Conservation (phyloP, 2,113 vertebrate species). For the Proteles cristata region DNA sequence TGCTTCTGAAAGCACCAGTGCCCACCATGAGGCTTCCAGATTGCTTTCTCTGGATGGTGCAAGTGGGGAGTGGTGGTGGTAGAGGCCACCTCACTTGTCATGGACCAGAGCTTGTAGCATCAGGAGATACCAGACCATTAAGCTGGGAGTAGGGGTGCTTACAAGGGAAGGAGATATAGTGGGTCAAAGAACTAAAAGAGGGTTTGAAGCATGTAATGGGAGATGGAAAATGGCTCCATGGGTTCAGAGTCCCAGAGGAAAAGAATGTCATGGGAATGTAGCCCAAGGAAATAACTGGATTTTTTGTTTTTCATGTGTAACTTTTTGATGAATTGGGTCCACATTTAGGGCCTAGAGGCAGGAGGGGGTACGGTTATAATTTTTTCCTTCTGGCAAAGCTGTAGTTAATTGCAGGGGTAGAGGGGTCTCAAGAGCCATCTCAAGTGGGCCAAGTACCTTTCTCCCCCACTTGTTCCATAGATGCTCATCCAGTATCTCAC, state of each 20-base stretch:
- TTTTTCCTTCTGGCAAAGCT: background rate
- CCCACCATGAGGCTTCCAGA: background rate
- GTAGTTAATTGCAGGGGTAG: background rate
- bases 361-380: background rate
- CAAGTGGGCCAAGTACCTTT: background rate
- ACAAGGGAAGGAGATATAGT: background rate
- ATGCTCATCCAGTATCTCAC: background rate
- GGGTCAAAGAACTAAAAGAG: background rate
- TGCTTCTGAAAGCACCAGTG: background rate
- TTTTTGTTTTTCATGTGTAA: background rate
- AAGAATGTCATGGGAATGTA: background rate
- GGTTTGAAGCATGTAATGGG: background rate
- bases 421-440: background rate
- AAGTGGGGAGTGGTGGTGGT: background rate
- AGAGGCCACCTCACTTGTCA: background rate
- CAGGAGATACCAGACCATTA: background rate
- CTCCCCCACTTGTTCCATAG: background rate
- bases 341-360: background rate
- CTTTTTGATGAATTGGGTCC: background rate
- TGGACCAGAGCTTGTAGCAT: background rate
- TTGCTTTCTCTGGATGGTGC: background rate
- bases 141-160: background rate
- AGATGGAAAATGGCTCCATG: background rate
- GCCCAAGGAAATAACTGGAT: background rate
- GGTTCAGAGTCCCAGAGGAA: background rate